Percentiles rank a stretch among this genome's conserved stretches.
These are phyloP conservation scores for Lasioglossum albipes DNA, from an alignment of 1,140 invertebrate species.

Conservation along the genomic window DNA sequence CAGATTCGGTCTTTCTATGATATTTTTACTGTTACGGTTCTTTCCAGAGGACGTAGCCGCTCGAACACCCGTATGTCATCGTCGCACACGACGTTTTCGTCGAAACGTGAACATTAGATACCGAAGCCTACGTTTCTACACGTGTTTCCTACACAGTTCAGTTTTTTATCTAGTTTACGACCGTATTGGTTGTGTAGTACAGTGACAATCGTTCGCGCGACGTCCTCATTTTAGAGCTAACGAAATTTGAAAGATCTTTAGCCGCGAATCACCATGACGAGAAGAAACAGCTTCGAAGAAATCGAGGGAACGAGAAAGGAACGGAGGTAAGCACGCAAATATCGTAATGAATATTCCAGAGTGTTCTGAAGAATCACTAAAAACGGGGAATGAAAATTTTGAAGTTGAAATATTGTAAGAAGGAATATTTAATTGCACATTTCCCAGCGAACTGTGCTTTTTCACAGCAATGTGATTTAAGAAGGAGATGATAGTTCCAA, in stretches of 20 bases:
- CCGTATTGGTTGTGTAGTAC: not conserved
- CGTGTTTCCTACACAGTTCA: not conserved
- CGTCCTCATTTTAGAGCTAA: not conserved
- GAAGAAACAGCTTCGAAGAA: slow-evolving; percentile 18
- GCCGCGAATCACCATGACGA: slow-evolving; percentile 11
- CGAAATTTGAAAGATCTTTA: not conserved
- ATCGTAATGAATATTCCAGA: not conserved
- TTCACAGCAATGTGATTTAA: too few relatives aligned
- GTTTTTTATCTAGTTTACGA: not conserved
- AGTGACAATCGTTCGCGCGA: not conserved
- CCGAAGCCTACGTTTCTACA: not conserved
- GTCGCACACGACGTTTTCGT: not conserved
- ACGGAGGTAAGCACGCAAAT: slow-evolving; percentile 24
- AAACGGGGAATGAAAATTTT: too few relatives aligned
- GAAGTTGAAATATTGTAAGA: too few relatives aligned
- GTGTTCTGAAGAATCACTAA: too few relatives aligned
- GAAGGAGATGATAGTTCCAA: too few relatives aligned
- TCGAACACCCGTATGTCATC: not conserved
- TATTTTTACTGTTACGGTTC: not conserved
- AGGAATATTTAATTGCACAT: too few relatives aligned
- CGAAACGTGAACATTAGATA: not conserved
- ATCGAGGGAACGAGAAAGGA: slow-evolving; percentile 19
- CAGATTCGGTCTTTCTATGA: too few relatives aligned
- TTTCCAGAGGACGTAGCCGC: not conserved
- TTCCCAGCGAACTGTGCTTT: too few relatives aligned